Conservation (phyloP, 2,113 vertebrate genomes). For the Cyphomyrus plagiostoma region DNA sequence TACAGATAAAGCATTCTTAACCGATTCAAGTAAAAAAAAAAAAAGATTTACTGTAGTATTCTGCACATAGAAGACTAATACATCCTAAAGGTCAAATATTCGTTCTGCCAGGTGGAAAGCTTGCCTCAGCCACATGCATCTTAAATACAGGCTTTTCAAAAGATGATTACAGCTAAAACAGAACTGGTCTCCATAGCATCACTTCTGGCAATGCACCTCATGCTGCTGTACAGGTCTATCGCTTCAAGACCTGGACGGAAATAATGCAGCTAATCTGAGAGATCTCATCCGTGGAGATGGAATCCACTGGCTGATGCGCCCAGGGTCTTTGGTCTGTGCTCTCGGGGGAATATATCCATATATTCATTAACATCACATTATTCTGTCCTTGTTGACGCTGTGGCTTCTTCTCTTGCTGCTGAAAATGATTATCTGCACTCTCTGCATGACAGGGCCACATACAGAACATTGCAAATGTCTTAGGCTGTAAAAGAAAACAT, state of each 20-base stretch:
- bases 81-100: background rate
- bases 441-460: background rate
- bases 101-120: background rate
- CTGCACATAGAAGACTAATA: background rate
- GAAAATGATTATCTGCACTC: background rate
- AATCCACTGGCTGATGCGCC: background rate
- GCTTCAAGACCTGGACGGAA: background rate
- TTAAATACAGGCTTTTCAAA: background rate
- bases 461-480: background rate
- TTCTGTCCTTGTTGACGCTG: background rate
- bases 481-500: background rate
- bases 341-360: background rate
- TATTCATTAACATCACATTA: background rate
- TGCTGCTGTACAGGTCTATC: background rate
- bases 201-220: background rate
- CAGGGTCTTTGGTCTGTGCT: background rate
- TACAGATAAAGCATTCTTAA: background rate
- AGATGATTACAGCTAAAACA: background rate
- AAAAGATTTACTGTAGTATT: background rate
- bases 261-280: slow-evolving; percentile 5
- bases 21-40: background rate
- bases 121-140: background rate
- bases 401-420: background rate
- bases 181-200: background rate
- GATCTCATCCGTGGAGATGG: background rate